A percentile compares a stretch with the other conserved stretches of the same genome.
Conservation (phyloP, 1,140 invertebrate species). For the Hyphantria cunea region DNA sequence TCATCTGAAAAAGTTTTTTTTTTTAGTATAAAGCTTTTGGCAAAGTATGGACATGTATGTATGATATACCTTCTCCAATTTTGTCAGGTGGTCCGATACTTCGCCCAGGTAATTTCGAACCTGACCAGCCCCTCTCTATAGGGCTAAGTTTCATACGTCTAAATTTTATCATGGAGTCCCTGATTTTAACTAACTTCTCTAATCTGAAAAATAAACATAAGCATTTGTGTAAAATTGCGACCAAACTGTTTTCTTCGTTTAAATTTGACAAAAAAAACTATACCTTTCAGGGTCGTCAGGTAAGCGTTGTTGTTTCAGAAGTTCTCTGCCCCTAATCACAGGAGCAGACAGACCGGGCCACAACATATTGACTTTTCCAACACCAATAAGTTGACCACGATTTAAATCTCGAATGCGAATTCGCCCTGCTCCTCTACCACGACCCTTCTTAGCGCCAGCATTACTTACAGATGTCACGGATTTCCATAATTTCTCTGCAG, state of each 20-base stretch:
- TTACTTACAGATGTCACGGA: constrained; percentile 97
- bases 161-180: constrained; percentile 87
- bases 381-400: constrained; percentile 93
- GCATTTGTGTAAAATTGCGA: too few species aligned
- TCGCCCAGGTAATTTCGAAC: constrained; percentile 89
- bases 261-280: too few species aligned
- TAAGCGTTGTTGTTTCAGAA: constrained; percentile 86
- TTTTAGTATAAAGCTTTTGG: too few species aligned
- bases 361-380: constrained; percentile 91
- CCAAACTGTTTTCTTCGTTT: too few species aligned
- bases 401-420: constrained; percentile 93
- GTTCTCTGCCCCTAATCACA: constrained; percentile 89
- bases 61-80: constrained; percentile 85
- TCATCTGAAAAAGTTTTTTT: constrained; percentile 84
- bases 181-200: constrained; percentile 86
- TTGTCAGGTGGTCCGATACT: constrained; percentile 94
- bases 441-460: constrained; percentile 96
- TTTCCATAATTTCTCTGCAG: constrained; percentile 95
- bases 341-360: constrained; percentile 96
- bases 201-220: constrained; percentile 73
- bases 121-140: constrained; percentile 95
- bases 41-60: too few species aligned
- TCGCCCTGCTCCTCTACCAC: constrained; percentile 90
- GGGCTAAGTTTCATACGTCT: constrained; percentile 86
- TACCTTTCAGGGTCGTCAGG: constrained; percentile 87